Evolutionary conservation across 2,888 invertebrate genomes (phyloP).

Genomic region (Pristionchus exspectatus): DNA sequence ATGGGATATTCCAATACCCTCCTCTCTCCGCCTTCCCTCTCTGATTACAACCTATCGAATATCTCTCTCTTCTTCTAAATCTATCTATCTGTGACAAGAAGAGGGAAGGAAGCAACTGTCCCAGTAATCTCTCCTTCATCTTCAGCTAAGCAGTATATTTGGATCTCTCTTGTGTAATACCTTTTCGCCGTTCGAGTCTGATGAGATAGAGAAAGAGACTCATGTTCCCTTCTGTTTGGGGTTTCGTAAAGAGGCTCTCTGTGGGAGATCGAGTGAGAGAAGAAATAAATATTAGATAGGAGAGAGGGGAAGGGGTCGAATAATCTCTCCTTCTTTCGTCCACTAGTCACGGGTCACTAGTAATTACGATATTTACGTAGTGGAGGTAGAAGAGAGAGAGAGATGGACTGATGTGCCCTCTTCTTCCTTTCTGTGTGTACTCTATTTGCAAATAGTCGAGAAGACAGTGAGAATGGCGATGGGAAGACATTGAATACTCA

Average conservation of each 20-base stretch:
- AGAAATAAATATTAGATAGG: conserved; percentile 39
- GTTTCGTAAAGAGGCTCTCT: conserved; percentile 10
- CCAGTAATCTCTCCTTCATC: conserved; percentile 7
- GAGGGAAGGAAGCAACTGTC: conserved; percentile 30
- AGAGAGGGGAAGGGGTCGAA: conserved; percentile 31
- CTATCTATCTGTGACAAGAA: conserved; percentile 45
- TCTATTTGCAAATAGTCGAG: conserved; percentile 45
- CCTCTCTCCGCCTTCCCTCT: neutral
- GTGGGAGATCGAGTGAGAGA: conserved; percentile 32
- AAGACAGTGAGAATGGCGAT: conserved; percentile 42
- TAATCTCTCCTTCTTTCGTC: neutral
- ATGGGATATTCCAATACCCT: conserved; percentile 33
- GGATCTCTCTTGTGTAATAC: neutral
- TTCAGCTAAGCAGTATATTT: conserved; percentile 39
- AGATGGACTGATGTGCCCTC: conserved; percentile 20
- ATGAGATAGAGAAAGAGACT: neutral
- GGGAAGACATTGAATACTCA: conserved; percentile 41
- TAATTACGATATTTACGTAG: conserved; percentile 54
- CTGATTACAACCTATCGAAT: conserved; percentile 47
- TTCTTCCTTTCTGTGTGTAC: neutral
- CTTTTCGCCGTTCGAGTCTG: conserved; percentile 26
- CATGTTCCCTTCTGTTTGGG: neutral
- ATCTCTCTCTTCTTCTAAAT: conserved; percentile 9
- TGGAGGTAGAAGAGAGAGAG: neutral
- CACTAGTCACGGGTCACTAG: conserved; percentile 40